A percentile compares a stretch with the other conserved stretches of the same genome.
These are phyloP conservation scores for Leptinotarsa tumamoca DNA, from an alignment of 2,888 invertebrate genomes.

Conservation along the genomic window DNA sequence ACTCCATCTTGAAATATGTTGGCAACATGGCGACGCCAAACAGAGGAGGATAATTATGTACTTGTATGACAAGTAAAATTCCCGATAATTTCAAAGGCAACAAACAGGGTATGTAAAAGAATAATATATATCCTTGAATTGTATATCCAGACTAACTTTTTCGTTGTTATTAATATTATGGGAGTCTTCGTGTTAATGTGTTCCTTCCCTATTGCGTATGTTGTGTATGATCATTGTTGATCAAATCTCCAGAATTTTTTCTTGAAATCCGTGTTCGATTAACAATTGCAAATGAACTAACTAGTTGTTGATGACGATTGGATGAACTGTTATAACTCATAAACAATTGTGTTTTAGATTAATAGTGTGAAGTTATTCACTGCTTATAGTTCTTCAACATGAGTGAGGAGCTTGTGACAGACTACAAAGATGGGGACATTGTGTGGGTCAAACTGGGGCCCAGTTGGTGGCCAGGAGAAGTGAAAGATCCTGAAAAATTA, in stretches of 20 bases:
- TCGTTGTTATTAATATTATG: background rate
- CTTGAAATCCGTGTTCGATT: background rate
- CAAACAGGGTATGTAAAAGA: slow-evolving; percentile 49
- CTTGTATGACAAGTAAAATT: slow-evolving; percentile 65
- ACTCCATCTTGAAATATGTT: slow-evolving; percentile 52
- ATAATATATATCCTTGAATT: slow-evolving; percentile 13
- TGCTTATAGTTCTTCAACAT: slow-evolving; percentile 65
- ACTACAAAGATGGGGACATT: slow-evolving; percentile 76
- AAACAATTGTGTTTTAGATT: slow-evolving; percentile 26
- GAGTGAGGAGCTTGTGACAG: slow-evolving; percentile 78
- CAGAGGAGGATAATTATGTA: slow-evolving; percentile 64
- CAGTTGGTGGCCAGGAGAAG: slow-evolving; percentile 90
- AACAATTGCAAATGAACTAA: slow-evolving; percentile 12
- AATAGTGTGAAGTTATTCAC: slow-evolving; percentile 18
- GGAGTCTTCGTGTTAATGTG: background rate
- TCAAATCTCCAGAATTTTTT: background rate
- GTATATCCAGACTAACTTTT: background rate
- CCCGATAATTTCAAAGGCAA: slow-evolving; percentile 56
- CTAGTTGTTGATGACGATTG: background rate
- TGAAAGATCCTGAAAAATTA: slow-evolving; percentile 73
- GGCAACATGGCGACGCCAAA: slow-evolving; percentile 65
- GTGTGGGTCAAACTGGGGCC: slow-evolving; percentile 88
- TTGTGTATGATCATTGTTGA: slow-evolving; percentile 24
- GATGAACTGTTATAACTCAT: background rate
- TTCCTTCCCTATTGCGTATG: slow-evolving; percentile 24